Percentiles rank a stretch among this genome's conserved stretches.
Evolutionary conservation across 2,888 invertebrate species (phyloP).

Genomic region (Danaus chrysippus): DNA sequence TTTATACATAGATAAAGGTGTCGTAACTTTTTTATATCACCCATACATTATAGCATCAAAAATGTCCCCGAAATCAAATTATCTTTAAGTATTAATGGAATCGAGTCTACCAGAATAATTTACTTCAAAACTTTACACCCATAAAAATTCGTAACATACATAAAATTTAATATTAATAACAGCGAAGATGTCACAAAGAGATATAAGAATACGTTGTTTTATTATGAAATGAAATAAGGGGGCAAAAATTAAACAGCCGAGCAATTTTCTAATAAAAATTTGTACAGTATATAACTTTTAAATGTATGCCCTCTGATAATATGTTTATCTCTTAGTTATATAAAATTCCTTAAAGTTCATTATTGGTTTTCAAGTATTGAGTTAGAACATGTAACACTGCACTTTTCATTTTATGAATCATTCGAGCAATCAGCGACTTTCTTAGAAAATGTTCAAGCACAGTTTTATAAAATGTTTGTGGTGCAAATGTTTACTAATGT

Average conservation of each 20-base stretch:
- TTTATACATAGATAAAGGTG: neutral
- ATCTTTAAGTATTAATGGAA: conserved; percentile 5
- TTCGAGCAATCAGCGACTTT: too few species aligned
- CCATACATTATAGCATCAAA: neutral
- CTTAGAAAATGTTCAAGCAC: too few species aligned
- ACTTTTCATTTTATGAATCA: too few species aligned
- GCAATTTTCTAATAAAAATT: neutral
- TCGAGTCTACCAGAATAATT: neutral
- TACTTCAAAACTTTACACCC: conserved; percentile 3
- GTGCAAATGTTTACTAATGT: too few species aligned
- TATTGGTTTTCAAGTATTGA: too few species aligned
- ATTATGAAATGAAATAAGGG: conserved; percentile 13
- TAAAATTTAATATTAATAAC: conserved; percentile 18
- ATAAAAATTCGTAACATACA: conserved; percentile 5
- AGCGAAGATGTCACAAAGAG: conserved; percentile 6
- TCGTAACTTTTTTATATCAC: neutral
- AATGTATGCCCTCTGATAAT: too few species aligned
- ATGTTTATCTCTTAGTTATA: too few species aligned
- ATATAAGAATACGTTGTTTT: conserved; percentile 7
- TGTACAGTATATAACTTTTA: too few species aligned
- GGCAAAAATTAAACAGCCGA: neutral
- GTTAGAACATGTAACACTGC: too few species aligned
- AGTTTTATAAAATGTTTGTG: too few species aligned
- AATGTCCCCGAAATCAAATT: neutral
- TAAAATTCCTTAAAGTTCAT: too few species aligned